Evolutionary conservation across 1,140 invertebrate genomes (phyloP).

Genomic region (Psix sp.): DNA sequence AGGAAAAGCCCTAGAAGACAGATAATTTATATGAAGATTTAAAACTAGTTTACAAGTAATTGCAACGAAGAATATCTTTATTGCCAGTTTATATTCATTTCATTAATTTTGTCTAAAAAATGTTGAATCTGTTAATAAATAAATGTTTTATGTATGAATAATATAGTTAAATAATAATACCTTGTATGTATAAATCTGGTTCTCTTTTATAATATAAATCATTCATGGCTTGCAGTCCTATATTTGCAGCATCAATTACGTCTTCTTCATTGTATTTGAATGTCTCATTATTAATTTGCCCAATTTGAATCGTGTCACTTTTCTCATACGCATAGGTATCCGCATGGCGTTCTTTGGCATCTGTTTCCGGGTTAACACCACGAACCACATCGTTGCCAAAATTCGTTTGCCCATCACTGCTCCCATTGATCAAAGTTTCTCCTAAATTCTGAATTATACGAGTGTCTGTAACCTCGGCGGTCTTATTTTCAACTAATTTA

Average conservation of each 20-base stretch:
- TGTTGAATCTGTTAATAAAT: slow-evolving; percentile 9
- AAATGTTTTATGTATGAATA: slow-evolving; percentile 47
- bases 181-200: slow-evolving; percentile 83
- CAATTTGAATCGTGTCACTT: slow-evolving; percentile 1
- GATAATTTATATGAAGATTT: slow-evolving; percentile 31
- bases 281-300: slow-evolving; percentile 12
- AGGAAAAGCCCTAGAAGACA: slow-evolving; percentile 80
- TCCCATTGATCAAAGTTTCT: slow-evolving; percentile 8
- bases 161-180: no score
- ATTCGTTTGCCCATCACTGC: slow-evolving; percentile 11
- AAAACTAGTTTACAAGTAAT: no score
- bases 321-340: background rate
- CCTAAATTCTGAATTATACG: no score
- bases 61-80: slow-evolving; percentile 5
- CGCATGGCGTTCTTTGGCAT: slow-evolving; percentile 2
- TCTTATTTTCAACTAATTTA: slow-evolving; percentile 7
- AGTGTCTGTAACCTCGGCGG: background rate
- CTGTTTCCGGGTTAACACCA: background rate
- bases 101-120: background rate
- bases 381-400: background rate
- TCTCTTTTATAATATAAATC: slow-evolving; percentile 82
- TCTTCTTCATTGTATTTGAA: slow-evolving; percentile 65
- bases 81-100: background rate
- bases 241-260: slow-evolving; percentile 80
- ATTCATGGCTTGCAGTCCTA: slow-evolving; percentile 82